A percentile compares a stretch with the other conserved stretches of the same genome.
Conservation (phyloP, 2,113 vertebrate genomes). For the Notothenia rossii region DNA sequence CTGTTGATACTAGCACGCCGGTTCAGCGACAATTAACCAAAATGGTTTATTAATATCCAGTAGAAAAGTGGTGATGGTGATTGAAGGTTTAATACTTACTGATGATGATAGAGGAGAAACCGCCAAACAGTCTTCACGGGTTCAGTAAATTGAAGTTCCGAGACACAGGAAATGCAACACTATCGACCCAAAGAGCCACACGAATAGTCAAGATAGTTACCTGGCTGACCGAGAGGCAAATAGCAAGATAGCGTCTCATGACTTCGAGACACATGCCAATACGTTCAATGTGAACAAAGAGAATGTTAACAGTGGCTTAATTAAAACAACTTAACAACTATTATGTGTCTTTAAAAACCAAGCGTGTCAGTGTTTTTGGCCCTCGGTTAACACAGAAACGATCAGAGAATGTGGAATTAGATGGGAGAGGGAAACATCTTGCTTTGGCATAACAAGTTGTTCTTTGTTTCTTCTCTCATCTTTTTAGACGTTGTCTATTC, state of each 20-base stretch:
- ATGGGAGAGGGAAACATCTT: background rate
- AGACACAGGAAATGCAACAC: slow-evolving; percentile 14
- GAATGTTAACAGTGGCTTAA: background rate
- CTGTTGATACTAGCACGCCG: background rate
- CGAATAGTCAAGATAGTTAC: background rate
- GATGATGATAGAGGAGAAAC: background rate
- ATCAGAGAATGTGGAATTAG: slow-evolving; percentile 4
- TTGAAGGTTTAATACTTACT: slow-evolving; percentile 18
- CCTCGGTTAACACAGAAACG: background rate
- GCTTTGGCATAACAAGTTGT: background rate
- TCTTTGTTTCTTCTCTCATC: background rate
- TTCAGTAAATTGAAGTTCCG: background rate
- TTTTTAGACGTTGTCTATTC: no score
- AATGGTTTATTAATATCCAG: background rate
- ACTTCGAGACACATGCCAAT: background rate
- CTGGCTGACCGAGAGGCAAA: background rate
- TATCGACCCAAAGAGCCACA: background rate
- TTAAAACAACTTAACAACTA: background rate
- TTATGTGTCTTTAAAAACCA: background rate
- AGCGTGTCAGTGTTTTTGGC: background rate
- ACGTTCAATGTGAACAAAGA: background rate
- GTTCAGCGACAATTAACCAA: background rate
- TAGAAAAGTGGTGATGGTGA: background rate
- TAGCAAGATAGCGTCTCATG: background rate
- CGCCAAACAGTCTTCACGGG: no score